Conservation (phyloP, 2,888 invertebrate species). For the Oscheius sp. region DNA sequence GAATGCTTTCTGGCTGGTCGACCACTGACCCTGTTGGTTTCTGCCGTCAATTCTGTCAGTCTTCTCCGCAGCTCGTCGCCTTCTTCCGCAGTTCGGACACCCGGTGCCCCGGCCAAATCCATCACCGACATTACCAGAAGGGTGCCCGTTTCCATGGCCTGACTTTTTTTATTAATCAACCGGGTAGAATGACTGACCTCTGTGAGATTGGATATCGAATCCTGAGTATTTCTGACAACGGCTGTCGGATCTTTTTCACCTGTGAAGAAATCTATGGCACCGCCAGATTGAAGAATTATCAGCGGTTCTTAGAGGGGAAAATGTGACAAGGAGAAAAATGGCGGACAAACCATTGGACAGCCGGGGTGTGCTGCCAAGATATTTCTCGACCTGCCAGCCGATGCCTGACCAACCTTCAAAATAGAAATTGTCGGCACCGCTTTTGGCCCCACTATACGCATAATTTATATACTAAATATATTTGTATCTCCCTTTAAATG, state of each 20-base stretch:
- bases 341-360: constrained; percentile 9
- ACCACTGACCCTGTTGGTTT: constrained; percentile 55
- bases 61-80: constrained; percentile 49
- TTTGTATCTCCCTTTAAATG: background rate
- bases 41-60: constrained; percentile 52
- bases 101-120: constrained; percentile 61
- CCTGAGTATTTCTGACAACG: constrained; percentile 58
- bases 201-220: constrained; percentile 53
- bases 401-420: constrained; percentile 65
- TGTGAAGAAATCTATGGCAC: constrained; percentile 64
- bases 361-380: constrained; percentile 45
- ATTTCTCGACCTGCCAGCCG: constrained; percentile 59
- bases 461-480: constrained; percentile 61
- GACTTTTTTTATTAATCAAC: background rate
- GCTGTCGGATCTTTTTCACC: constrained; percentile 56
- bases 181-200: constrained; percentile 35
- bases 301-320: constrained; percentile 52
- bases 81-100: constrained; percentile 61
- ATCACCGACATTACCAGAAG: constrained; percentile 58
- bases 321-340: background rate
- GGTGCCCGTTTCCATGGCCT: constrained; percentile 59
- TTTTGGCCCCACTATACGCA: constrained; percentile 64
- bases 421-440: constrained; percentile 63
- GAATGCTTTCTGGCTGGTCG: background rate
- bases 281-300: constrained; percentile 63